Evolutionary conservation across 1,140 invertebrate genomes (phyloP).

Genomic region (Aradophagus sp.): DNA sequence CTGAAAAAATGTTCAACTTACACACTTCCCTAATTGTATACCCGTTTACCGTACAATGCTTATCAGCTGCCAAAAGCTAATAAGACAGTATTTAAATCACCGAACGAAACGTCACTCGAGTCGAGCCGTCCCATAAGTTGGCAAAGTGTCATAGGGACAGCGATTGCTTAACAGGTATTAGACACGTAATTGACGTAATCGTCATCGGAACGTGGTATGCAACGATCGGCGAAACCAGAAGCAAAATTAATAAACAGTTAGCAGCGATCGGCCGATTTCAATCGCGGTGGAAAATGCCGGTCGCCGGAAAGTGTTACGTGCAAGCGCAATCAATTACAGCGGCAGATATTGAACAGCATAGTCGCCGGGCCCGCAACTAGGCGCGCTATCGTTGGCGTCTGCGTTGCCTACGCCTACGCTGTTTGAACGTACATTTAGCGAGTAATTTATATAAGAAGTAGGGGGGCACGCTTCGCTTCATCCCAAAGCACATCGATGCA

Average conservation of each 20-base stretch:
- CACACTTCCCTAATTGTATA: too few species aligned
- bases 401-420: slow-evolving; percentile 46
- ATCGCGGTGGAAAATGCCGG: slow-evolving; percentile 19
- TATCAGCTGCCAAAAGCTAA: too few species aligned
- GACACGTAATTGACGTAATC: too few species aligned
- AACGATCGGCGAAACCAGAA: too few species aligned
- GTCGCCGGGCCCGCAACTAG: slow-evolving; percentile 28
- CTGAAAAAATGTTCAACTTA: too few species aligned
- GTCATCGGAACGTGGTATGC: too few species aligned
- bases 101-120: too few species aligned
- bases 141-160: too few species aligned
- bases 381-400: slow-evolving; percentile 44
- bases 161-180: too few species aligned
- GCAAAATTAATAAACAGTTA: slow-evolving; percentile 11
- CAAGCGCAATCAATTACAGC: slow-evolving; percentile 36
- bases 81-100: too few species aligned
- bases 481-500: slow-evolving; percentile 72
- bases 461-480: slow-evolving; percentile 73
- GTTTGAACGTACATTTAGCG: slow-evolving; percentile 67
- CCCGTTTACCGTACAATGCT: too few species aligned
- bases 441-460: slow-evolving; percentile 73
- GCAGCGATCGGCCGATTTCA: slow-evolving; percentile 17
- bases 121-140: too few species aligned
- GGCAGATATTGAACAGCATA: slow-evolving; percentile 21
- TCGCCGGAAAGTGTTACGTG: slow-evolving; percentile 45